Evolutionary conservation across 2,797 vertebrate species (phyloP), one percentile per base, ranked within the genome.

Genomic region (Cossypha niveicapilla): DNA sequence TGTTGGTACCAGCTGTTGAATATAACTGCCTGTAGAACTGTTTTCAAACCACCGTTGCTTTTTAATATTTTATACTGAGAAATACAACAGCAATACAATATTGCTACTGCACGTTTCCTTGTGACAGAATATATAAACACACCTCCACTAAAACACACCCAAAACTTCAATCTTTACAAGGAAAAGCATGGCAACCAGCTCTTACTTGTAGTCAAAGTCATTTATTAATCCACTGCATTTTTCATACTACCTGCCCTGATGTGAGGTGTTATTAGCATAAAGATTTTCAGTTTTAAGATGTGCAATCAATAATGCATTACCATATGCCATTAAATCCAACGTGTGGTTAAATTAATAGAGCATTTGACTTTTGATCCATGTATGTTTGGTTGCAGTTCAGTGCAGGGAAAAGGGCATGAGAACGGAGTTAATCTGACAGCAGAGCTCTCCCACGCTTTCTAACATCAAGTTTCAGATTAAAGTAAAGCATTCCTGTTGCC

Each of bases 221-320:
- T 91, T 78, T 86, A 84, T 42, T 68, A 90, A 95, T 76, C 30
- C 45, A 44, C 37, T 74, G 54, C 39, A 72, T 89, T 95, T 96
- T 92, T 86, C 72, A 42, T 76, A 72, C 45, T 80, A 85, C 80
- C 66, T 94, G 76, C 75, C 61, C 74, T 62, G 60, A 87, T 75
- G 63, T 41, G 76, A 90, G 83, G 47, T 27, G 65, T 50, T 90
- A 95, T 93, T 96, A 95, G 85, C 87, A 93, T 37, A 54, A 65
- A 92, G 71, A 94, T 94, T 94, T 96, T 95, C 30, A 96, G 92
- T 96, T 96, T 93, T 90, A 86, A 96, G 91, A 87, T 78, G 80
- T 82, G 67, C 88, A 96, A 94, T 97, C 96, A 97, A 97, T 96
- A 97, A 94, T 63, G 54, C 56, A 96, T 94, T 96, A 95, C 68